Conservation (phyloP, 92 coral and sea anemone genomes). For the Montipora capitata region DNA sequence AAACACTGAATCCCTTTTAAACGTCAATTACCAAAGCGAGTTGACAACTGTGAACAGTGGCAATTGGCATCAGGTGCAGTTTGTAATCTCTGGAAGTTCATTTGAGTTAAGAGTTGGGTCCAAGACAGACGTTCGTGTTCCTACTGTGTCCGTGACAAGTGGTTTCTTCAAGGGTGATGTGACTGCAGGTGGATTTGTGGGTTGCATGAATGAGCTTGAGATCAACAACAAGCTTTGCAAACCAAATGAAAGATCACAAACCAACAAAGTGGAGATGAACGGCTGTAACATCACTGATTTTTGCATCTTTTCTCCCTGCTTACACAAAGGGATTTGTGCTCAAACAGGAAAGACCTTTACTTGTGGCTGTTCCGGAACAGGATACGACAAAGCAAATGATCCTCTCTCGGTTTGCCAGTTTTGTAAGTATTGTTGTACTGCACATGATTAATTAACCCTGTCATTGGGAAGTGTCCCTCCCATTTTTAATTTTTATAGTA, state of each 20-base stretch:
- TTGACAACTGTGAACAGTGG: constrained; percentile 68
- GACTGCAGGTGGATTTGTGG: constrained; percentile 74
- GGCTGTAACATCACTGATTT: constrained; percentile 86
- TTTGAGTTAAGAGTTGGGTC: constrained; percentile 29
- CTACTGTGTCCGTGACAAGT: constrained; percentile 21
- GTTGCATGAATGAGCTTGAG: constrained; percentile 78
- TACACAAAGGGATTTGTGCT: constrained; percentile 71
- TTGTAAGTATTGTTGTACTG: constrained; percentile 71
- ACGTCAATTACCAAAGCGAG: constrained; percentile 1
- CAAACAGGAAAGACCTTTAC: constrained; percentile 75
- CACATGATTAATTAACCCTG: not conserved
- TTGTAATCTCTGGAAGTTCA: constrained; percentile 34
- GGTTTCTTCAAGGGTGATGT: constrained; percentile 57
- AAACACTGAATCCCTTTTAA: too few species aligned
- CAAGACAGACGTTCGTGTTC: constrained; percentile 35
- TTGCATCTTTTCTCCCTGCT: constrained; percentile 82
- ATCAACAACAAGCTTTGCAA: constrained; percentile 33
- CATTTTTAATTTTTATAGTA: too few species aligned
- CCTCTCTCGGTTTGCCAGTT: constrained; percentile 77
- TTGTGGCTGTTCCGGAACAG: constrained; percentile 62
- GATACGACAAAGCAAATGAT: constrained; percentile 56
- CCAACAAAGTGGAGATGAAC: constrained; percentile 34
- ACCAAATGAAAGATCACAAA: constrained; percentile 1
- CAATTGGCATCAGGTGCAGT: constrained; percentile 76
- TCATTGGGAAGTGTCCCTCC: too few species aligned